phyloP scores from a whole-genome alignment of 2,113 vertebrate species.

The Emydura subglobosa region DNA sequence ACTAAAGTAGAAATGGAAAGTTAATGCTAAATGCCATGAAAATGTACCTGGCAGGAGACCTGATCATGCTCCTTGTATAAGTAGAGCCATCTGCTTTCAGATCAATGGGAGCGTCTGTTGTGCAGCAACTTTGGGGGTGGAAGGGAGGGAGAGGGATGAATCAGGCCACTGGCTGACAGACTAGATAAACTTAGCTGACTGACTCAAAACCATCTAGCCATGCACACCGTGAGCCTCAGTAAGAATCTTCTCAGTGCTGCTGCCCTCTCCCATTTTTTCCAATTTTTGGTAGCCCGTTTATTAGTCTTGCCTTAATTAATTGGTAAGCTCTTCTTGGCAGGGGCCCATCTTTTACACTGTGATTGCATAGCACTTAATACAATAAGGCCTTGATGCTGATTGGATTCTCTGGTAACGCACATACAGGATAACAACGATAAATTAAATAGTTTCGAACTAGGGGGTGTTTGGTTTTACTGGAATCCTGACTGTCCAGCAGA shows the following conservation, averaged over 20 bases:
- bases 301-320: not conserved
- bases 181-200: not conserved
- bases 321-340: not conserved
- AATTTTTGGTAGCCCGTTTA: not conserved
- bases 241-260: not conserved
- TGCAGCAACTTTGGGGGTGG: not conserved
- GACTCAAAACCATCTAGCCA: accelerated
- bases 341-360: too few species aligned
- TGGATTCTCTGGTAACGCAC: too few species aligned
- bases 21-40: not conserved
- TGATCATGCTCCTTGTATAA: not conserved
- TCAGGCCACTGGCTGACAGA: not conserved
- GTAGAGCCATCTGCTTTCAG: not conserved
- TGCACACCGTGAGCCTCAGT: not conserved
- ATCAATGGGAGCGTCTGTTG: not conserved
- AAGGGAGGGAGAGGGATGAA: accelerated
- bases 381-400: too few species aligned
- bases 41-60: not conserved
- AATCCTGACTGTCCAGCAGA: not conserved
- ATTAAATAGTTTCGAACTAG: not conserved
- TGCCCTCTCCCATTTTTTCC: not conserved
- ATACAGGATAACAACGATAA: too few species aligned
- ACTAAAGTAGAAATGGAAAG: accelerated
- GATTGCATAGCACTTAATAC: too few species aligned
- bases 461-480: not conserved